Evolutionary conservation across 1,140 invertebrate species (phyloP), one percentile per base, ranked within the genome.

Genomic region (Hyles euphorbiae): DNA sequence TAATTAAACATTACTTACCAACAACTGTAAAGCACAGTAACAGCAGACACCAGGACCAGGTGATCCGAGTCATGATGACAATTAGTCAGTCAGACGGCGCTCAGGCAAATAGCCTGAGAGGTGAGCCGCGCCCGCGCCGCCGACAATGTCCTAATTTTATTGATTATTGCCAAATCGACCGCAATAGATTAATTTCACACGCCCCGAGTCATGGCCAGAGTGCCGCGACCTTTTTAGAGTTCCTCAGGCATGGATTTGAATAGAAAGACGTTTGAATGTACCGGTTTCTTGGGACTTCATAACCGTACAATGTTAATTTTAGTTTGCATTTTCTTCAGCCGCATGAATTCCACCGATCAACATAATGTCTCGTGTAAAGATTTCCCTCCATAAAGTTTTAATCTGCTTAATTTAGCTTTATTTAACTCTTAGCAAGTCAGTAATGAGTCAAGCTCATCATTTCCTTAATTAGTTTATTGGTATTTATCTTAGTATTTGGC

Each of bases 181-280:
- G 72, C 70, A 74, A 73, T 74, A 63, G 61, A 74, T 72, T 54
- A 57, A 64, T 81, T 81, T 75, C 76, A 70, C 78, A 82, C 79
- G 79, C 59, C 66, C 62, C 57, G 45, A 51, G 56, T 49, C 47
- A 53, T 34, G 61, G 55, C 67, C 71, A 76, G 56, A 22, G 22
- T 73, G 76, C 65, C 74, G 46, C 60, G 64, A 70, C 68, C 68
- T 70, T 60, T 63, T 56, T 53, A 53, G 54, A 32, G 54, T 53
- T 10, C 43, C 7, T 48, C 40, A 3, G 8, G 36, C 34, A n/a
- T 46, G 11, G 4, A 8, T 22, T 46, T 2, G 32, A 50, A 43
- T 53, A 40, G 36, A 9, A 53, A 53, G 36, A n/a, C 51, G 22
- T 22, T 22, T 22, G 22, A 22, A 22, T 22, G 22, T 22, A 22